Evolutionary conservation across 2,113 vertebrate species (phyloP).

Genomic region (Bubalus kerabau): DNA sequence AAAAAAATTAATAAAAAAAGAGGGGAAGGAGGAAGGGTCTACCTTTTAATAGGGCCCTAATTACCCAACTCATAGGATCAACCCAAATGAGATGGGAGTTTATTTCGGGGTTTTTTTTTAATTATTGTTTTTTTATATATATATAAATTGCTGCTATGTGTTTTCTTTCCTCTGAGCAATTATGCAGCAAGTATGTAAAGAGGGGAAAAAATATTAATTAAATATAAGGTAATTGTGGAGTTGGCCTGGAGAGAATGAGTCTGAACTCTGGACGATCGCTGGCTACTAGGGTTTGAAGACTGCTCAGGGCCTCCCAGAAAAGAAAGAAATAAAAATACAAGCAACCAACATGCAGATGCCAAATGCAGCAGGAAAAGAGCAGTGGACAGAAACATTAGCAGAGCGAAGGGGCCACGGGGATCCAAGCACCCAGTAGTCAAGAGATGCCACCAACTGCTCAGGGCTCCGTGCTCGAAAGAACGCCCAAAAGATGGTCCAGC

Average conservation of each 20-base stretch:
- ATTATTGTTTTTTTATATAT: conserved; percentile 76
- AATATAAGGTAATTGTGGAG: conserved; percentile 72
- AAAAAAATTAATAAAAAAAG: conserved; percentile 74
- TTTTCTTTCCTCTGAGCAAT: conserved; percentile 79
- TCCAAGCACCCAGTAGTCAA: background rate
- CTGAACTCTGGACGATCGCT: conserved; percentile 42
- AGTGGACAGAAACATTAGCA: background rate
- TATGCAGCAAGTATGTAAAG: conserved; percentile 74
- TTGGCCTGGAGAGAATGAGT: conserved; percentile 72
- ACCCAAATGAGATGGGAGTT: conserved; percentile 66
- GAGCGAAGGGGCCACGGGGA: background rate
- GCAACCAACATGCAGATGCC: conserved; percentile 24
- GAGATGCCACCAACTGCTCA: background rate
- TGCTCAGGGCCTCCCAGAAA: conserved; percentile 62
- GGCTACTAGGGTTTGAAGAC: conserved; percentile 59
- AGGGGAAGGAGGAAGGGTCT: conserved; percentile 65
- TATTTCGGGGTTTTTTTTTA: conserved; percentile 63
- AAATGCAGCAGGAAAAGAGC: background rate
- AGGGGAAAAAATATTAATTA: conserved; percentile 78
- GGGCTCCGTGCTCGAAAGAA: background rate
- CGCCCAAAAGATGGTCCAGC: background rate
- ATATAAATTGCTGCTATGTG: conserved; percentile 71
- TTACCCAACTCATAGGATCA: conserved; percentile 66
- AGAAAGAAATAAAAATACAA: conserved; percentile 64
- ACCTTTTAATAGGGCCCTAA: conserved; percentile 75